Evolutionary conservation across 2,797 vertebrate species (phyloP), one percentile per base, ranked within the genome.

Genomic region (Hydrocynus forskahlii): DNA sequence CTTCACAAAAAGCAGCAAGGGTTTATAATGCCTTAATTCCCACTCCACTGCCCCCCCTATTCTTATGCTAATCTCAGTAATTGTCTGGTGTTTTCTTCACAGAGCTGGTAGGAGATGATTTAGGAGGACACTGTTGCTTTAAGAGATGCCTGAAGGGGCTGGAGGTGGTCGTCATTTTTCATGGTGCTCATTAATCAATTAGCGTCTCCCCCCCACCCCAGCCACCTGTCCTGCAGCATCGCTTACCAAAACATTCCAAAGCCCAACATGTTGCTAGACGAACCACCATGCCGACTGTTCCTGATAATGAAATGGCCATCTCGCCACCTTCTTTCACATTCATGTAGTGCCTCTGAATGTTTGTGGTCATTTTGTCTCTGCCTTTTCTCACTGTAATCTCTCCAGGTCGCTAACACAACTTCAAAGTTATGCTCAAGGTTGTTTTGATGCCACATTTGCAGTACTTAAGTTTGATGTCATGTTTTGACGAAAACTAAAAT

Each of bases 151-250:
- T 67, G 75, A 60, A 75, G 64, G 72, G 75, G 55, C 63, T 50
- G 8, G 76, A 71, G 60, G 57, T 62, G 48, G 82, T 68, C 43
- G 69, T 93, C 93, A 88, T 94, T 93, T 88, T 93, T 93, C 94
- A 93, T 90, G 81, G 83, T 87, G 87, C 92, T 93, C 93, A 93
- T 93, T 94, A 93, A 94, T 95, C 93, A 94, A 95, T 94, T 95
- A 95, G 91, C 89, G 83, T 35, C 54, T 89, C 91, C 89, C 88
- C 63, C 48, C 69, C 89, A n/a, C 91, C 89, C 88, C 63, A 89
- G 92, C 93, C 93, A 94, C 93, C 92, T 94, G 94, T 94, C 91
- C 87, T 86, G 92, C 88, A 90, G 90, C 88, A 88, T 70, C 64
- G 70, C 76, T 75, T 70, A 83, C 64, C 40, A 57, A 29, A 52